A percentile compares a stretch with the other conserved stretches of the same genome.
Conservation (phyloP, 2,113 vertebrate genomes). For the Oreochromis spilurus region DNA sequence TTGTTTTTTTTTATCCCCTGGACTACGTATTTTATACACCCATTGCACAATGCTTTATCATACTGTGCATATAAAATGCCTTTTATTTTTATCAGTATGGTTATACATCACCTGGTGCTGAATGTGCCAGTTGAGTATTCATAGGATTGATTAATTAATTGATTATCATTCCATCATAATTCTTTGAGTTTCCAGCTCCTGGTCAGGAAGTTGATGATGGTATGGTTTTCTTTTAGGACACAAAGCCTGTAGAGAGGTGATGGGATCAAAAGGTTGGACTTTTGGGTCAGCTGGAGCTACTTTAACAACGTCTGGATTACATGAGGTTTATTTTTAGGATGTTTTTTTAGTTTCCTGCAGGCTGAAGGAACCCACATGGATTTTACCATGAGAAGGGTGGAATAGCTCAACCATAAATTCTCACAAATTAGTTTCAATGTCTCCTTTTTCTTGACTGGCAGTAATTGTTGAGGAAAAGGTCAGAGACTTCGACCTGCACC, state of each 20-base stretch:
- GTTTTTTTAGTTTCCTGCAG: neutral
- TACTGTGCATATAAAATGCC: neutral
- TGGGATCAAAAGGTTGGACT: neutral
- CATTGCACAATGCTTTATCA: neutral
- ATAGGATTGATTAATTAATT: neutral
- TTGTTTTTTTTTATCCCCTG: neutral
- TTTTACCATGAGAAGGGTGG: neutral
- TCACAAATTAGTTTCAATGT: neutral
- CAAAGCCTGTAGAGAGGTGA: neutral
- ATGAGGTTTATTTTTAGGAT: neutral
- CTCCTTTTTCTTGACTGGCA: slow-evolving; percentile 14
- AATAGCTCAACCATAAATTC: neutral
- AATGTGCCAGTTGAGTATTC: neutral
- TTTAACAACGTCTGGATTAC: neutral
- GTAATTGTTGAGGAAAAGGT: slow-evolving; percentile 41
- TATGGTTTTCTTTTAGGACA: neutral
- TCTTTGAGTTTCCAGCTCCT: neutral
- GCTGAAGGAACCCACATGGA: neutral
- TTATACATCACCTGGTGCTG: neutral
- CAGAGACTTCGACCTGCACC: slow-evolving; percentile 23
- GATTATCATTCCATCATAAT: neutral
- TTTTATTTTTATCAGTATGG: neutral
- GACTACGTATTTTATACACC: neutral
- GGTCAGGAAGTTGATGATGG: neutral
- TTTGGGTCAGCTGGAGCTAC: neutral